Evolutionary conservation across 2,888 invertebrate species (phyloP), one percentile per base, ranked within the genome.

Genomic region (Abrostola triplasia): DNA sequence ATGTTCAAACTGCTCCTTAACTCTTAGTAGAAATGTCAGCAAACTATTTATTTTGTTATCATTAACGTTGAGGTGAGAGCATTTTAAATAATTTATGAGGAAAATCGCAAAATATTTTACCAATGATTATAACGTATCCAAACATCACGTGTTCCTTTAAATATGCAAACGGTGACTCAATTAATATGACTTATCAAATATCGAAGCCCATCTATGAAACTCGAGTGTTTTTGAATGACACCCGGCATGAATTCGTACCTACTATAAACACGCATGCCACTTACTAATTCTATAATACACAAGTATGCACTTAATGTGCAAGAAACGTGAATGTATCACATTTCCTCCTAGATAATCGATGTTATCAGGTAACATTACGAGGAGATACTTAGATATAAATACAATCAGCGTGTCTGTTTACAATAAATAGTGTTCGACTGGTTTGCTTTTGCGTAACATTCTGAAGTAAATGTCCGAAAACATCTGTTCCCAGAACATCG

Each of bases 261-360:
- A 36, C 10, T 13, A 47, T 47, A 35, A 44, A 11, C 40, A 44
- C 5, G 63, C 56, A 70, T 55, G 63, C 55, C 24, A 70, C 59
- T 74, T 49, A 42, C 36, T n/a, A 44, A 35, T 70, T 70, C 64
- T 70, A 53, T 6, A 64, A 57, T 59, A 59, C 48, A 9, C 6
- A 49, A 54, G 50, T 52, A 38, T 47, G 64, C 70, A 64, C 41
- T 59, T n/a, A 51, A 76, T 50, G 66, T 51, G 7, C 6, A 8
- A 41, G 42, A 71, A 70, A 71, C 59, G 72, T 58, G 72, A 6
- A 38, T 35, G 40, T 71, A 58, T 72, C 72, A 52, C 50, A 76
- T 72, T 76, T 71, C 71, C 76, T 71, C 56, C 57, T 76, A 76
- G 72, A 71, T 60, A 64, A 55, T 71, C 48, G 41, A 59, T 71